A percentile compares a stretch with the other conserved stretches of the same genome.
Conservation (phyloP, 2,113 vertebrate species). For the Ovibos moschatus region DNA sequence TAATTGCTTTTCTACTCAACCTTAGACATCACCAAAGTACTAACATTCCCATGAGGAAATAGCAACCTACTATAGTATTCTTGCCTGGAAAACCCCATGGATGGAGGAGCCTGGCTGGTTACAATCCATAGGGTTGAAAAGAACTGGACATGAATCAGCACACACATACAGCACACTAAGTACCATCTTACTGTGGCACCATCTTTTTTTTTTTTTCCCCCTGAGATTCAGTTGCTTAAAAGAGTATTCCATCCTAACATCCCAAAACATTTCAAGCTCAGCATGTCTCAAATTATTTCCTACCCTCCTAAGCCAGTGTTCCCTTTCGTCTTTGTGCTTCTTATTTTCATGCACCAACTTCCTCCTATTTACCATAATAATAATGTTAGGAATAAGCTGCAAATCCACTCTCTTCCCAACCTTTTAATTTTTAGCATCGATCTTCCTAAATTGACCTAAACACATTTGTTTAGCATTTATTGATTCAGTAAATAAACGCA, state of each 20-base stretch:
- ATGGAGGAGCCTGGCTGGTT: not conserved
- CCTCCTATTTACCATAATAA: not conserved
- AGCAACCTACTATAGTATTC: not conserved
- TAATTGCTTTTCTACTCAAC: not conserved
- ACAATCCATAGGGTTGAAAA: not conserved
- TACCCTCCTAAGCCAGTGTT: not conserved
- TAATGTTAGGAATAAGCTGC: not conserved
- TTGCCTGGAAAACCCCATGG: not conserved
- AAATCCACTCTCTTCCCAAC: not conserved
- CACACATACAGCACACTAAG: not conserved
- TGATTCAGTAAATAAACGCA: constrained; percentile 74
- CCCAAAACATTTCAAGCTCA: not conserved
- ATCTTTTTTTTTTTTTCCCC: not conserved
- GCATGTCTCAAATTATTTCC: not conserved
- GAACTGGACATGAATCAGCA: not conserved
- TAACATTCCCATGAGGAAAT: not conserved
- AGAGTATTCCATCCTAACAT: not conserved
- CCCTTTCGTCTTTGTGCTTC: not conserved
- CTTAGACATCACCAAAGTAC: not conserved
- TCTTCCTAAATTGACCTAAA: not conserved
- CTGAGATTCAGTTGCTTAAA: not conserved
- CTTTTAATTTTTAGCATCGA: not conserved
- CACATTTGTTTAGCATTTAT: constrained; percentile 80
- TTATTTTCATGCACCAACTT: not conserved
- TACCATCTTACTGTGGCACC: not conserved